Conservation (phyloP, 2,888 invertebrate species). For the Leucophora obtusa region DNA sequence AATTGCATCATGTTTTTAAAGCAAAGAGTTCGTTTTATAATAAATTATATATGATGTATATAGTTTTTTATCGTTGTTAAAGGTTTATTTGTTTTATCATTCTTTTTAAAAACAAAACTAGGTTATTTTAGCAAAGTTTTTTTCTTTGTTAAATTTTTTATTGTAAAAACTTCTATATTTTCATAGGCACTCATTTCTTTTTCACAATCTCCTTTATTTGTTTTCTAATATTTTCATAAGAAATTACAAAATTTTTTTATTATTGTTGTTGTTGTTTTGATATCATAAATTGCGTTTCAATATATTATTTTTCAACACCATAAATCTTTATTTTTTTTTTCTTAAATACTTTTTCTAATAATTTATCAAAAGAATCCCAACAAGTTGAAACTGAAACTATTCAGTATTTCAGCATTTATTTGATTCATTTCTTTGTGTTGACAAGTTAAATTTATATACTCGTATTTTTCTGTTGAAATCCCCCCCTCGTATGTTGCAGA, state of each 20-base stretch:
- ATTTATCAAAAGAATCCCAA: neutral
- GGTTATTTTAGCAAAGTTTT: neutral
- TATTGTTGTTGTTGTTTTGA: neutral
- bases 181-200: neutral
- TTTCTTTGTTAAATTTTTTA: neutral
- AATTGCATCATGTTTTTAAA: neutral
- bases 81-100: neutral
- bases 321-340: slow-evolving; percentile 1
- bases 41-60: no score
- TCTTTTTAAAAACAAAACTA: neutral
- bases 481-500: neutral
- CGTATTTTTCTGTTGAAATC: neutral
- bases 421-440: slow-evolving; percentile 50
- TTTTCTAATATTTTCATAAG: neutral
- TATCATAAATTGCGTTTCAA: slow-evolving; percentile 5
- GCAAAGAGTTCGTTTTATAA: neutral
- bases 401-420: slow-evolving; percentile 5
- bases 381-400: neutral
- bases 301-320: neutral
- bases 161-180: neutral
- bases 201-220: neutral
- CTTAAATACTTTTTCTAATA: neutral
- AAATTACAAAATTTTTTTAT: slow-evolving; percentile 3
- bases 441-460: slow-evolving; percentile 26
- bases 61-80: neutral